A percentile compares a stretch with the other conserved stretches of the same genome.
These are phyloP conservation scores for Tortricodes alternella DNA, from an alignment of 2,888 invertebrate species.

Conservation along the genomic window DNA sequence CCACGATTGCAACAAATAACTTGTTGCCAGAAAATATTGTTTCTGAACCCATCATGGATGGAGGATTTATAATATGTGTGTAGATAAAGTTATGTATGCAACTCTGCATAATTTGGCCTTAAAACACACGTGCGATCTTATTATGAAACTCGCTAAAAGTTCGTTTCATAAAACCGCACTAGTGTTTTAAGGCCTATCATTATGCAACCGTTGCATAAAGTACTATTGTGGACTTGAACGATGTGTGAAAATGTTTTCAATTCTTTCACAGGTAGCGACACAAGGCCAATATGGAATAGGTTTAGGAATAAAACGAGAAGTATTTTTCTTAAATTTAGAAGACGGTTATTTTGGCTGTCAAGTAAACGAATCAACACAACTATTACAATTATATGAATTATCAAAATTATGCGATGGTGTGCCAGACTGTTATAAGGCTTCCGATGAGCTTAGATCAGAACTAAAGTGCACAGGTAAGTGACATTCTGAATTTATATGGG, in stretches of 20 bases:
- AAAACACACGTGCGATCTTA: no score
- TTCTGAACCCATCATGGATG: no score
- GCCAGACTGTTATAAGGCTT: conserved; percentile 95
- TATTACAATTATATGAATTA: conserved; percentile 96
- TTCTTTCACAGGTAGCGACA: conserved; percentile 85
- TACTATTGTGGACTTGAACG: background rate
- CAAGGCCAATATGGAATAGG: conserved; percentile 91
- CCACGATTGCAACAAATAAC: no score
- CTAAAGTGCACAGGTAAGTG: conserved; percentile 96
- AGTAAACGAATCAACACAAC: conserved; percentile 97
- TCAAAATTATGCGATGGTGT: conserved; percentile 96
- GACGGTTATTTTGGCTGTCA: conserved; percentile 99
- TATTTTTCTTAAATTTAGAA: conserved; percentile 98
- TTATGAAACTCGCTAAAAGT: no score
- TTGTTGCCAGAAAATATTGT: no score
- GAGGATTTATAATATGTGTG: no score
- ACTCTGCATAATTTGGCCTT: no score
- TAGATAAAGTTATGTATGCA: no score
- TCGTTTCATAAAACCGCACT: no score
- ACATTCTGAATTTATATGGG: background rate
- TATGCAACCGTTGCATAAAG: no score
- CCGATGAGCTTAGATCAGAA: conserved; percentile 94
- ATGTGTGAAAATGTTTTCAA: conserved; percentile 23
- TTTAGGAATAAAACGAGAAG: conserved; percentile 93
- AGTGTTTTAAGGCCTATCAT: no score